Conservation (phyloP, 2,888 invertebrate genomes). For the Autographa gamma region DNA sequence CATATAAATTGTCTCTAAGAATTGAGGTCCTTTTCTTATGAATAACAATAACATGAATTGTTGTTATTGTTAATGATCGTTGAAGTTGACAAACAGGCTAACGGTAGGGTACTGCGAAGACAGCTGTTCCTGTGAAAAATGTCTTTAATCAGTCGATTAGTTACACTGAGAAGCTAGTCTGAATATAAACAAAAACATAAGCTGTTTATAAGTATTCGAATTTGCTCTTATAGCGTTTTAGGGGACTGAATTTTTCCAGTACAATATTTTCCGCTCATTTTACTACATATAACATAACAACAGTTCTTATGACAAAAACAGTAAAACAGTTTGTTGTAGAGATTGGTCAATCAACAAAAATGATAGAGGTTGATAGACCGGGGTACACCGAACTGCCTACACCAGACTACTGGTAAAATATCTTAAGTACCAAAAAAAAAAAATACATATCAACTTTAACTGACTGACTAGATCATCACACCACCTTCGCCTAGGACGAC, state of each 20-base stretch:
- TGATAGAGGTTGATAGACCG: too few relatives aligned
- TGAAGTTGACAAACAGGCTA: background rate
- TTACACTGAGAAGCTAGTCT: too few relatives aligned
- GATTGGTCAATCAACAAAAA: background rate
- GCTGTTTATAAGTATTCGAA: too few relatives aligned
- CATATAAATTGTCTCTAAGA: background rate
- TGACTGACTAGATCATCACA: too few relatives aligned
- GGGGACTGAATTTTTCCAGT: background rate
- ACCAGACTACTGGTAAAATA: too few relatives aligned
- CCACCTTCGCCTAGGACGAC: too few relatives aligned
- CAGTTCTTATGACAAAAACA: background rate
- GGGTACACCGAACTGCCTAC: too few relatives aligned
- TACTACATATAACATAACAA: background rate
- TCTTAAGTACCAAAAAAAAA: too few relatives aligned
- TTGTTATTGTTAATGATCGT: background rate
- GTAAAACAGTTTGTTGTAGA: background rate
- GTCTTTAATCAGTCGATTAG: too few relatives aligned
- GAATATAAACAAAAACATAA: too few relatives aligned
- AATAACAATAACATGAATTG: background rate
- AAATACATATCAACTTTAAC: too few relatives aligned
- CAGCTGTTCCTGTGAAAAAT: too few relatives aligned
- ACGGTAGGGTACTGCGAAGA: background rate
- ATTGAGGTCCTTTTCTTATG: slow-evolving; percentile 1
- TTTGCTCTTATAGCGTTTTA: background rate
- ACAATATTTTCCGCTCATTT: background rate